Conservation (phyloP, 2,888 invertebrate genomes). For the Pinctada fucata region DNA sequence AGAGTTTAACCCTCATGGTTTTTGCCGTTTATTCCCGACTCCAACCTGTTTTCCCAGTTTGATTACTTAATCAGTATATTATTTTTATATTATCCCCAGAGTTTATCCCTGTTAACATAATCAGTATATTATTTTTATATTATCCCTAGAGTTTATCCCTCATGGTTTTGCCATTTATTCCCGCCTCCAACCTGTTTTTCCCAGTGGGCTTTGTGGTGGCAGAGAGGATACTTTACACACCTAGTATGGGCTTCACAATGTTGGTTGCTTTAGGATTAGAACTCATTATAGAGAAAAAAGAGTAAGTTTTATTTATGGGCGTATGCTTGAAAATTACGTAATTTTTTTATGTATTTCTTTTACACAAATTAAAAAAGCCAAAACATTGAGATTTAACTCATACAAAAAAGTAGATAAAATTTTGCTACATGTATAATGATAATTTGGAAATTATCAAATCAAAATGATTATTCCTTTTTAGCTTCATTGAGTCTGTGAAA, state of each 20-base stretch:
- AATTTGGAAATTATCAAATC: no score
- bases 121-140: background rate
- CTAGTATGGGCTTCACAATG: constrained; percentile 98
- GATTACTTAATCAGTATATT: no score
- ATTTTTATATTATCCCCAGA: constrained; percentile 77
- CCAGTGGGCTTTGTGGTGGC: constrained; percentile 98
- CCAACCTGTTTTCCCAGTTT: constrained; percentile 92
- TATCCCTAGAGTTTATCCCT: constrained; percentile 85
- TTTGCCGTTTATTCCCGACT: constrained; percentile 96
- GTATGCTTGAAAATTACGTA: background rate
- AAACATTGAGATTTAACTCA: no score
- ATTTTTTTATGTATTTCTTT: background rate
- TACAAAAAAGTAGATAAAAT: no score
- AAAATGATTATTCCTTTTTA: no score
- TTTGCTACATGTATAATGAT: no score
- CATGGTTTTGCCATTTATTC: constrained; percentile 93
- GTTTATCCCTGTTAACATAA: constrained; percentile 81
- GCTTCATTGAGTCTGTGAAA: no score
- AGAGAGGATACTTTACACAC: constrained; percentile 95
- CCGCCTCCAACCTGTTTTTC: constrained; percentile 97
- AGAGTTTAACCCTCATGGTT: constrained; percentile 90
- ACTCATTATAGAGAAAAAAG: constrained; percentile 55
- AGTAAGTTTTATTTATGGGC: constrained; percentile 43
- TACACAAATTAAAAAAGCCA: background rate
- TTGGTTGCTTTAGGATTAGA: constrained; percentile 85